Conservation (phyloP, 2,888 invertebrate species). For the Drosophila neonasuta region DNA sequence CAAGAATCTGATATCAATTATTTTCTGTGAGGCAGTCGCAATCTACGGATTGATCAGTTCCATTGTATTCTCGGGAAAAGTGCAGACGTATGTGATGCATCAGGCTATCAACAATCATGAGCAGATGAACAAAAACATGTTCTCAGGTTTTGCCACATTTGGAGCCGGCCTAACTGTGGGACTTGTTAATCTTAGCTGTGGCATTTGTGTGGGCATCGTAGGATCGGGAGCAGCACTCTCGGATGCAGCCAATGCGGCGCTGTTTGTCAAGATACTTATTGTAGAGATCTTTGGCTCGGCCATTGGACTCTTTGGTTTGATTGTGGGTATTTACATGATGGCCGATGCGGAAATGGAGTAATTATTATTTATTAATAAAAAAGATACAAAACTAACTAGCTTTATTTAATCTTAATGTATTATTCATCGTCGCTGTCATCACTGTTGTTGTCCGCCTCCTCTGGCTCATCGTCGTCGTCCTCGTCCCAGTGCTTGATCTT, state of each 20-base stretch:
- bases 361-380: neutral
- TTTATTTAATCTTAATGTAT: slow-evolving; percentile 32
- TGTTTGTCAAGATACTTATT: slow-evolving; percentile 99
- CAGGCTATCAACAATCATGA: slow-evolving; percentile 52
- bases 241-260: slow-evolving; percentile 97
- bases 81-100: slow-evolving; percentile 83
- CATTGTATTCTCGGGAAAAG: slow-evolving; percentile 94
- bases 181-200: slow-evolving; percentile 96
- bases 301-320: slow-evolving; percentile 98
- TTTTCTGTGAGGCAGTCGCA: slow-evolving; percentile 99
- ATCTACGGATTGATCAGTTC: slow-evolving; percentile 99
- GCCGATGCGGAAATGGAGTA: slow-evolving; percentile 89
- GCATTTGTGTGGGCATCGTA: slow-evolving; percentile 96
- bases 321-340: slow-evolving; percentile 97
- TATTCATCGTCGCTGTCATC: slow-evolving; percentile 53
- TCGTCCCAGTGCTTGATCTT: slow-evolving; percentile 97
- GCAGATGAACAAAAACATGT: slow-evolving; percentile 87
- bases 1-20: slow-evolving; percentile 99
- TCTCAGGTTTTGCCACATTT: slow-evolving; percentile 96
- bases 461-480: slow-evolving; percentile 80
- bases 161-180: slow-evolving; percentile 98
- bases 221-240: slow-evolving; percentile 99
- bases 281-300: slow-evolving; percentile 99
- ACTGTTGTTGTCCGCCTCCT: slow-evolving; percentile 20
- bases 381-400: slow-evolving; percentile 19